Conservation (phyloP, 2,888 invertebrate species). For the Drosophila flavopinicola region DNA sequence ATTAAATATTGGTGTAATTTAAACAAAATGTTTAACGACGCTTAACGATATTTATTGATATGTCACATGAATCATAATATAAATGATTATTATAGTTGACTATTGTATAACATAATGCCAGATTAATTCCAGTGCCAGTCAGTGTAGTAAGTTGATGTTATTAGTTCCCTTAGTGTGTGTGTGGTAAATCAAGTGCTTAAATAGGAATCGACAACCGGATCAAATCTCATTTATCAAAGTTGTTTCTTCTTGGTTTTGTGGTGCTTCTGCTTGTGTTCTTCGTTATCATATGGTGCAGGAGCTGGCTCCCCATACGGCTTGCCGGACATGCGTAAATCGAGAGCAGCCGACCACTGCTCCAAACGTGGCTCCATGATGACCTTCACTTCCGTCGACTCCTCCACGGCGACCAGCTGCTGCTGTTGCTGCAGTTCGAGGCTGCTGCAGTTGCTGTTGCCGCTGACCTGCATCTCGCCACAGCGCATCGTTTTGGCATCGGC, state of each 20-base stretch:
- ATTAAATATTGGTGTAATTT: no score
- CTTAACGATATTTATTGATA: conserved; percentile 4
- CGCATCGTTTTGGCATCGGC: conserved; percentile 83
- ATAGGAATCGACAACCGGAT: no score
- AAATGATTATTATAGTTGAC: neutral
- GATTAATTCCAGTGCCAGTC: conserved; percentile 2
- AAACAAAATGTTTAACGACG: neutral
- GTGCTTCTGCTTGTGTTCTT: neutral
- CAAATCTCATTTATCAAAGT: neutral
- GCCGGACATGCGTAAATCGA: conserved; percentile 31
- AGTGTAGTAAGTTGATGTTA: no score
- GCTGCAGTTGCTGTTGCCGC: no score
- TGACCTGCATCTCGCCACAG: conserved; percentile 79
- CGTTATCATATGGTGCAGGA: neutral
- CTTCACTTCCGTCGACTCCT: conserved; percentile 11
- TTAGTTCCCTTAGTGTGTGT: no score
- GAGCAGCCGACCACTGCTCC: conserved; percentile 7
- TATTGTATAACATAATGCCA: neutral
- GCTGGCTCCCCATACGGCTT: conserved; percentile 8
- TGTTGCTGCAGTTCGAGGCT: no score
- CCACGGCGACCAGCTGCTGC: conserved; percentile 2
- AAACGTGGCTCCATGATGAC: neutral
- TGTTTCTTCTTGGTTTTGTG: conserved; percentile 9
- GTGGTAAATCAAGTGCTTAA: no score
- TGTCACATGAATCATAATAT: neutral